These are phyloP conservation scores for Habrosyne pyritoides DNA, from an alignment of 2,888 invertebrate species.

Conservation along the genomic window DNA sequence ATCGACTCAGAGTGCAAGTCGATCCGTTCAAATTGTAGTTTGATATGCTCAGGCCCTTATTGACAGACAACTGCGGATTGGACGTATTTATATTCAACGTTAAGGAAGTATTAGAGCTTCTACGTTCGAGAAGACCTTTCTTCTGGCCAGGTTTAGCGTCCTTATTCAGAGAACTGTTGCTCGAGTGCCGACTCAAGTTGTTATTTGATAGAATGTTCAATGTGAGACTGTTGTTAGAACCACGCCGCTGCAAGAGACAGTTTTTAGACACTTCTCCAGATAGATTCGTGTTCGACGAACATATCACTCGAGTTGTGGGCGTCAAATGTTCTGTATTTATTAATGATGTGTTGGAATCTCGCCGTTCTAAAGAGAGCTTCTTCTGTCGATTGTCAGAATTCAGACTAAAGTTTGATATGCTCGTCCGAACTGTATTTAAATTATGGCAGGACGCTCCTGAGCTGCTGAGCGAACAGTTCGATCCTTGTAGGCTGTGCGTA, in stretches of 20 bases:
- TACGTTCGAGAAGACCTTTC: constrained; percentile 90
- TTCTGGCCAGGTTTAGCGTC: constrained; percentile 72
- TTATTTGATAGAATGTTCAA: constrained; percentile 86
- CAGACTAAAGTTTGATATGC: constrained; percentile 75
- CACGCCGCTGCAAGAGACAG: constrained; percentile 90
- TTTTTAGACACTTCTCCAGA: constrained; percentile 77
- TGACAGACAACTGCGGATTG: constrained; percentile 75
- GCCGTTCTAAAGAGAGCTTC: constrained; percentile 89
- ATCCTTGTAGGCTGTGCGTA: constrained; percentile 80
- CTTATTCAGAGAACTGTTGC: constrained; percentile 82
- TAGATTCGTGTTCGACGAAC: constrained; percentile 77
- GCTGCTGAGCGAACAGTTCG: constrained; percentile 77
- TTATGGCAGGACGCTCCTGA: constrained; percentile 75
- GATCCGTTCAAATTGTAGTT: constrained; percentile 81
- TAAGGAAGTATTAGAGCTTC: constrained; percentile 95
- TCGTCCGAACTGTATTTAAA: constrained; percentile 69
- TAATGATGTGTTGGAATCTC: constrained; percentile 94
- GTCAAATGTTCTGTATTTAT: constrained; percentile 83
- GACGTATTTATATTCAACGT: constrained; percentile 87
- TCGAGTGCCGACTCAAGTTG: constrained; percentile 80
- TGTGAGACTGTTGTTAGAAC: constrained; percentile 93
- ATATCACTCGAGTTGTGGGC: constrained; percentile 71
- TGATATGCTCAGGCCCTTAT: constrained; percentile 74
- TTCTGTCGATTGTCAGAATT: constrained; percentile 73
- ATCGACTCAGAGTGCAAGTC: constrained; percentile 74